Evolutionary conservation across 2,888 invertebrate species (phyloP), one percentile per base, ranked within the genome.

Genomic region (Trichacis sp.): DNA sequence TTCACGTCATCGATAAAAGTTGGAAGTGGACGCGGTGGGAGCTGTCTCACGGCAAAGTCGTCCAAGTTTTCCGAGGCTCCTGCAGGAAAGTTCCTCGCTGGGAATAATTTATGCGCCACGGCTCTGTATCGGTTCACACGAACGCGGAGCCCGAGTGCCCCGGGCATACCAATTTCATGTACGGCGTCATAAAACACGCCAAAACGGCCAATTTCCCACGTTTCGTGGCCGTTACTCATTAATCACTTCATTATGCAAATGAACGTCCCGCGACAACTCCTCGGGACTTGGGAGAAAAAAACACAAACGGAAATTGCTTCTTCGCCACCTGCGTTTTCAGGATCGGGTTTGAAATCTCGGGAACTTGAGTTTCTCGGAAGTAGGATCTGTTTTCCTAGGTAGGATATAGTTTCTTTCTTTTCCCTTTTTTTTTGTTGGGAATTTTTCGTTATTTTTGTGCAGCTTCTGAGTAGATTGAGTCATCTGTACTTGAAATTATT

Each of bases 41-140:
- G 62, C 66, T 63, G 64, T 68, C 68, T 63, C 52, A 9, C 12
- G 61, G 58, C 59, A 61, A 64, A 68, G 61, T 57, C 57, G 49
- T 55, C 55, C 33, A 61, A 68, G 64, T 64, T 68, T 68, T 59
- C 14, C 30, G 54, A 64, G 64, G 61, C 59, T 64, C 58, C 50
- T 54, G 47, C 56, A 49, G 56, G 64, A 61, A 64, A 77, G 73
- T 72, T 68, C 72, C 70, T 75, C 74, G 72, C 73, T 73, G 74
- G 15, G 77, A 76, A 79, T 81, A 80, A 82, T 81, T 80, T 77
- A 81, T 79, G 75, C 77, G 77, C 75, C n/a, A 77, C 73, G 72
- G 68, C 76, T 68, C 69, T 60, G 68, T 71, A 75, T 73, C 64
- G 69, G 66, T 68, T 65, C 64, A 66, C 60, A 57, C 61, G 63